Evolutionary conservation across 2,888 invertebrate species (phyloP).

Genomic region (Phasia obesa): DNA sequence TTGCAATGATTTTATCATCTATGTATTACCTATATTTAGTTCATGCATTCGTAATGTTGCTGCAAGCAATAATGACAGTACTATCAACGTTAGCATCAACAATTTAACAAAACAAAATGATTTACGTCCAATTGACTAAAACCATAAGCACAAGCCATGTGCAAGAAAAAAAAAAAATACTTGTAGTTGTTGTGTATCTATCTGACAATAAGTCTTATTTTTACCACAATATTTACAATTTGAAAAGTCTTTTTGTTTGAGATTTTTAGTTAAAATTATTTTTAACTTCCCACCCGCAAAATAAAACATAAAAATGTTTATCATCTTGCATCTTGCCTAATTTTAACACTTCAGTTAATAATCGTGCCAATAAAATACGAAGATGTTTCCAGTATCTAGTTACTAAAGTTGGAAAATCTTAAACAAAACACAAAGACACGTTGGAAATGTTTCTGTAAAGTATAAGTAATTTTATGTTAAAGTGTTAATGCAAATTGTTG

Average conservation of each 20-base stretch:
- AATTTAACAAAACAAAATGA: conserved; percentile 38
- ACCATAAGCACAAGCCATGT: conserved; percentile 59
- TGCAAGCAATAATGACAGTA: not conserved
- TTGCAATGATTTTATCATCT: too few species aligned
- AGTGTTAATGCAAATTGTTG: conserved; percentile 36
- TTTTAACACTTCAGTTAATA: conserved; percentile 65
- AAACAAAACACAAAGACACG: not conserved
- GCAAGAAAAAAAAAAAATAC: conserved; percentile 20
- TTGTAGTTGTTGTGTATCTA: not conserved
- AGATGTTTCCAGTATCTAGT: conserved; percentile 45
- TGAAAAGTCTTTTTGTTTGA: not conserved
- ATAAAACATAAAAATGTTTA: not conserved
- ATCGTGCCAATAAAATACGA: conserved; percentile 52
- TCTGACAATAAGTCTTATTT: not conserved
- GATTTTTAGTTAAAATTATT: not conserved
- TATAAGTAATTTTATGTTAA: conserved; percentile 43
- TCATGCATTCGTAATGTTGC: not conserved
- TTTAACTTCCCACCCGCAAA: not conserved
- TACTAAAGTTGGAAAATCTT: not conserved
- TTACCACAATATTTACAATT: conserved; percentile 49
- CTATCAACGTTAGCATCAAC: not conserved
- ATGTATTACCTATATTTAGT: too few species aligned
- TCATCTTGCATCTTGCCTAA: conserved; percentile 35
- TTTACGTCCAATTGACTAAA: conserved; percentile 66
- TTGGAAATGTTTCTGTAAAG: conserved; percentile 6